These are phyloP conservation scores for Myotis vivesi DNA, from an alignment of 2,797 vertebrate genomes.

Conservation along the genomic window DNA sequence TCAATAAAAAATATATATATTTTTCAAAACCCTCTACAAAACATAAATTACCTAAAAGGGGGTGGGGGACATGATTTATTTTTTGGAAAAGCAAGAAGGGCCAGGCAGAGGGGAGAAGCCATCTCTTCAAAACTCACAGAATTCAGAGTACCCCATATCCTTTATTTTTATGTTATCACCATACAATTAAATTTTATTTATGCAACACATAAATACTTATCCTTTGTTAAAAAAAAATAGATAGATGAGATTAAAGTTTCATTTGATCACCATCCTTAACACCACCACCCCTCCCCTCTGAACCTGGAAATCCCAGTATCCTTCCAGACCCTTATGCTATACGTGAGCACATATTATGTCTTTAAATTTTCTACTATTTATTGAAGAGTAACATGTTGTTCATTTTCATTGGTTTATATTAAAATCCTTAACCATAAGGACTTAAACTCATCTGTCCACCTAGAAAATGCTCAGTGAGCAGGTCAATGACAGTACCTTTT, in stretches of 20 bases:
- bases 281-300: accelerated
- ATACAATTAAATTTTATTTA: not conserved
- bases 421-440: not conserved
- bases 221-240: not conserved
- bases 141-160: not conserved
- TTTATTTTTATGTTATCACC: not conserved
- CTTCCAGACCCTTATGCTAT: not conserved
- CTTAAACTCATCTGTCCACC: not conserved
- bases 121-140: not conserved
- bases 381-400: not conserved
- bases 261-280: not conserved
- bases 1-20: not conserved
- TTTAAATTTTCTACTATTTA: not conserved
- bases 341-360: not conserved
- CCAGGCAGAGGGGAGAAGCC: not conserved
- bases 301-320: not conserved
- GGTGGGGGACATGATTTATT: not conserved
- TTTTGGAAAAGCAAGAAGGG: not conserved
- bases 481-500: not conserved
- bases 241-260: not conserved
- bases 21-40: not conserved
- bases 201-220: not conserved
- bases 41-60: not conserved
- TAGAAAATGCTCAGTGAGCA: not conserved
- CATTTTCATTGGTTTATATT: not conserved